Conservation (phyloP, 2,113 vertebrate species). For the Crocuta crocuta region DNA sequence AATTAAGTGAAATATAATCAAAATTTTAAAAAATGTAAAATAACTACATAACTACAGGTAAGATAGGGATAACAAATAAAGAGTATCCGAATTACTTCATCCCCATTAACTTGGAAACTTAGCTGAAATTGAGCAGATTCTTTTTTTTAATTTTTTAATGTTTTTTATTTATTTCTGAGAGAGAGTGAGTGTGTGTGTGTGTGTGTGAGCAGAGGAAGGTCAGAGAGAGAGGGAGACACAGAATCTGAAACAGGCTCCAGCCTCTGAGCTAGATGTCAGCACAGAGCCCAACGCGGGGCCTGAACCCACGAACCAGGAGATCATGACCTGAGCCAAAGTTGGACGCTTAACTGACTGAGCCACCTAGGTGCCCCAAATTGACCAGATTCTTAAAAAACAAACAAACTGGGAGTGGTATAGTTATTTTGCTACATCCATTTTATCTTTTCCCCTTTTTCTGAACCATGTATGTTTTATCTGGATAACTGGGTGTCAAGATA, state of each 20-base stretch:
- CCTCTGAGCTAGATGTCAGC: no score
- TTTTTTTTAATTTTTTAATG: no score
- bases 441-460: not conserved
- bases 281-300: no score
- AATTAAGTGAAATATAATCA: not conserved
- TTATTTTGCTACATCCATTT: not conserved
- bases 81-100: not conserved
- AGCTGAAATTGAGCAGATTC: not conserved
- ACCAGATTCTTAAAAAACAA: not conserved
- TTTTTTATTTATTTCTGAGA: no score
- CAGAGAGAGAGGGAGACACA: no score
- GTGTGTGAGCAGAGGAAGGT: no score
- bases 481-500: not conserved
- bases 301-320: no score
- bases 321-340: no score
- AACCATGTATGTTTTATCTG: not conserved
- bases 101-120: not conserved
- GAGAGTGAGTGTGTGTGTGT: no score
- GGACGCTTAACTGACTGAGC: no score
- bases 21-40: not conserved
- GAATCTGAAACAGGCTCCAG: no score
- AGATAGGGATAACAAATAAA: not conserved
- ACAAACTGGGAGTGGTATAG: not conserved
- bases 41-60: not conserved
- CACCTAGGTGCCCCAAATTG: no score